Base-by-base conservation (phyloP, 1,140 invertebrate species). In the Mycetomoellerius zeteki region DNA sequence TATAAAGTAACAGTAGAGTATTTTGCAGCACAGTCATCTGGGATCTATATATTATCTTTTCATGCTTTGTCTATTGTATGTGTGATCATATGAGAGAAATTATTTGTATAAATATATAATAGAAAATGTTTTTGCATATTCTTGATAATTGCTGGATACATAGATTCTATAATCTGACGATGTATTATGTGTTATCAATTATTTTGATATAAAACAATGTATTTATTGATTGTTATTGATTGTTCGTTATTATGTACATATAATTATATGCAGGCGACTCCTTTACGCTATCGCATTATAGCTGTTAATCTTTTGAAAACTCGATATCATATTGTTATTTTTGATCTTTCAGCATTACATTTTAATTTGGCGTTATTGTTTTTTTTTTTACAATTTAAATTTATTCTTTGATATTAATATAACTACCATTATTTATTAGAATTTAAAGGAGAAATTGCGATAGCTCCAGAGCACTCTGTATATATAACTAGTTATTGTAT, bases 21-120 rank as follows among this genome's bases (percentile, higher is more conserved):
- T 54, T 89, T 27, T 89, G 19, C 54, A 86, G 88, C 76, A 90
- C 76, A 86, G 5, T n/a, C 21, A 56, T 56, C 30, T 81, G 47
- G 8, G 24, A 37, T 84, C 62, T 52, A 67, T 78, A 73, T 52
- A 73, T 78, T 77, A 58, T 78, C 12, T 47, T 24, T 24, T 47
- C n/a, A 85, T 43, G n/a, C 81, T 47, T 64, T 76, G 30, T 84
- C 27, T 16, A 43, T 43, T 84, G 4, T 52, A 24, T 69, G 14
- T 10, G n/a, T 50, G 1, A 71, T 71, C 24, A 54, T 33, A n/a
- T 14, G 54, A 56, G 54, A 56, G 52, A 52, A 54, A 69, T 69
- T 4, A 80, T 54, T 0, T 19, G 12, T 62, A 33, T 37, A 73
- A n/a, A 24, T 67, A 30, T 58, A 56, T 37, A 16, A 50, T 10